phyloP scores from a whole-genome alignment of 1,140 invertebrate genomes.

The Danaus plexippus region DNA sequence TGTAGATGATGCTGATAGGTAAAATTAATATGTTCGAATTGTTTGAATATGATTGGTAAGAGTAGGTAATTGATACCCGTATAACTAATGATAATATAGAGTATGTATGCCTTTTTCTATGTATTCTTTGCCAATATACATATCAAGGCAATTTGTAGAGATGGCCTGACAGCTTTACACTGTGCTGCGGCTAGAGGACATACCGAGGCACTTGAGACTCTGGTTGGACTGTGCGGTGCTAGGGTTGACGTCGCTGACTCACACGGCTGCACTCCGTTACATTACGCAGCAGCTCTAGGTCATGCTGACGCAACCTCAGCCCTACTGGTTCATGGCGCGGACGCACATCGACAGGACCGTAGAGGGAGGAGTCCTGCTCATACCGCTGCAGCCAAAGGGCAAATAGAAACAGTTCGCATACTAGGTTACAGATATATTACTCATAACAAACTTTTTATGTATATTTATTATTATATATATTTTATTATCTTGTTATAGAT shows the following conservation, averaged over 20 bases:
- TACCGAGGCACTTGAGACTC: constrained; percentile 90
- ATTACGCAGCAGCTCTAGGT: constrained; percentile 96
- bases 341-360: constrained; percentile 92
- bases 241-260: constrained; percentile 89
- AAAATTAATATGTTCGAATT: constrained; percentile 2
- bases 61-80: not conserved
- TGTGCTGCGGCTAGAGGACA: constrained; percentile 97
- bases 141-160: constrained; percentile 61
- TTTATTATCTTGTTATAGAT: not conserved
- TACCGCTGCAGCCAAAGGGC: constrained; percentile 96
- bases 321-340: constrained; percentile 88
- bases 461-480: constrained; percentile 6
- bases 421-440: constrained; percentile 44
- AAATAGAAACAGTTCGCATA: constrained; percentile 76
- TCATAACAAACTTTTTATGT: not conserved
- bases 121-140: not conserved
- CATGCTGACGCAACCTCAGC: constrained; percentile 95
- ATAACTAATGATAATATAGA: not conserved
- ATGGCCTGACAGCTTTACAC: constrained; percentile 91
- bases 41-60: constrained; percentile 4
- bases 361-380: constrained; percentile 87
- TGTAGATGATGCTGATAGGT: constrained; percentile 84
- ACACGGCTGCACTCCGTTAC: constrained; percentile 95
- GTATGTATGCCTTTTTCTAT: constrained; percentile 1
- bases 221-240: constrained; percentile 91